Percentiles rank a stretch among this genome's conserved stretches.
phyloP scores from a whole-genome alignment of 1,140 invertebrate genomes.

The Orius insidiosus region DNA sequence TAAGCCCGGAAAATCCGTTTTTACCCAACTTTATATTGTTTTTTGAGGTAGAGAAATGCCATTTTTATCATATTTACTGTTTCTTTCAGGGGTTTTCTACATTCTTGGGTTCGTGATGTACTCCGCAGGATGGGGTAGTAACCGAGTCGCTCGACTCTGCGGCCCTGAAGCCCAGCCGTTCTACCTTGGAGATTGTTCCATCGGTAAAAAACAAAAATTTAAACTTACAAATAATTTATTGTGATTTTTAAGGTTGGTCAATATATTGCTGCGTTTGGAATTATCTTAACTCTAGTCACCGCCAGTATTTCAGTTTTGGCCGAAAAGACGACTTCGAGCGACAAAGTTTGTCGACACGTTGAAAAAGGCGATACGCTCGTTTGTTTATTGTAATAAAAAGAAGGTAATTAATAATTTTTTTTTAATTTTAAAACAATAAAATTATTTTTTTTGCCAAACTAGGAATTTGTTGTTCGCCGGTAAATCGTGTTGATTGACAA shows the following conservation, averaged over 20 bases:
- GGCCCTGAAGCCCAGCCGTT: slow-evolving; percentile 53
- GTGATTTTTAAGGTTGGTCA: slow-evolving; percentile 35
- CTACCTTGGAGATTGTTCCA: slow-evolving; percentile 48
- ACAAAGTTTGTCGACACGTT: slow-evolving; percentile 48
- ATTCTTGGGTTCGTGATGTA: slow-evolving; percentile 57
- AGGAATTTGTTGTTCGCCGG: slow-evolving; percentile 75
- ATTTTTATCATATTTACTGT: not conserved
- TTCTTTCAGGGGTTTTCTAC: slow-evolving; percentile 46
- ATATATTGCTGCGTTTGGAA: slow-evolving; percentile 35
- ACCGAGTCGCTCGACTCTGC: slow-evolving; percentile 49
- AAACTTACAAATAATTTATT: slow-evolving; percentile 1
- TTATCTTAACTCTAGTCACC: slow-evolving; percentile 39
- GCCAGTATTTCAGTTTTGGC: slow-evolving; percentile 42
- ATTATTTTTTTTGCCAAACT: slow-evolving; percentile 46
- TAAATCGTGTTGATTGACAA: slow-evolving; percentile 52
- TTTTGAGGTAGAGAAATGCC: too few relatives aligned
- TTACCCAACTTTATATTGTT: too few relatives aligned
- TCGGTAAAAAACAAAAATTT: too few relatives aligned
- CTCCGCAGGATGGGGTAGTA: slow-evolving; percentile 56
- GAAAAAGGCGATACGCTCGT: slow-evolving; percentile 47
- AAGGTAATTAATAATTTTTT: too few relatives aligned
- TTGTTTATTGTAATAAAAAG: slow-evolving; percentile 31
- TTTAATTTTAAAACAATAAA: too few relatives aligned
- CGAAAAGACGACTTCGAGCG: slow-evolving; percentile 45
- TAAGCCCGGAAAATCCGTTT: too few relatives aligned